Conservation (phyloP, 2,797 vertebrate species). For the Scolopax bukidnonensis region DNA sequence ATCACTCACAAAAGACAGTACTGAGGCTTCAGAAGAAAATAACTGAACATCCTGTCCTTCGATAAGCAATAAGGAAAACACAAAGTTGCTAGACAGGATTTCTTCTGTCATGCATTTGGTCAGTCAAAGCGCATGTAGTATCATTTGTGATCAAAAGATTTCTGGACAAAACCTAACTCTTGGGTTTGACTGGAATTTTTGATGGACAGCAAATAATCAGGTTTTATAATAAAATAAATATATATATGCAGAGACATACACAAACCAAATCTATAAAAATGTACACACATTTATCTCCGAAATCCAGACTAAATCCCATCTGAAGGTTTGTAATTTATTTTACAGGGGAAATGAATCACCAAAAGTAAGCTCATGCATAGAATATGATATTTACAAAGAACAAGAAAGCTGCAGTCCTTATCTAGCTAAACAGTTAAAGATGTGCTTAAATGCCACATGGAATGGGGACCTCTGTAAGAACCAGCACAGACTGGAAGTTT, state of each 20-base stretch:
- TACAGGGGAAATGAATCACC: conserved; percentile 38
- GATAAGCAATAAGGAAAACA: neutral
- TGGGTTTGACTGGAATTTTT: neutral
- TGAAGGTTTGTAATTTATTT: conserved; percentile 61
- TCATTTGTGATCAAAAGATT: neutral
- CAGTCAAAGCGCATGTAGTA: neutral
- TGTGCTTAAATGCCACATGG: conserved; percentile 25
- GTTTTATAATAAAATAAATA: conserved; percentile 54
- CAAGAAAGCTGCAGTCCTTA: conserved; percentile 21
- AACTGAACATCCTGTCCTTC: neutral
- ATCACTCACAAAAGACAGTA: neutral
- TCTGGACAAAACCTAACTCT: neutral
- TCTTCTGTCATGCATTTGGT: neutral
- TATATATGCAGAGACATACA: conserved; percentile 4
- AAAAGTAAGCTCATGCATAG: conserved; percentile 20
- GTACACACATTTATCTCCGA: conserved; percentile 47
- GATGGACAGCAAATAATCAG: conserved; percentile 8
- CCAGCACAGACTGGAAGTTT: neutral
- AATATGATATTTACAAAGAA: conserved; percentile 61
- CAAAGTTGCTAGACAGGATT: neutral
- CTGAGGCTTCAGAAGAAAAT: neutral
- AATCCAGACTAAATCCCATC: conserved; percentile 53
- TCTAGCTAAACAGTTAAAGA: conserved; percentile 46
- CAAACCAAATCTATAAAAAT: conserved; percentile 19
- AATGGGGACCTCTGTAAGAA: neutral